Conservation (phyloP, 64 coral and sea anemone species). For the Montipora efflorescens region DNA sequence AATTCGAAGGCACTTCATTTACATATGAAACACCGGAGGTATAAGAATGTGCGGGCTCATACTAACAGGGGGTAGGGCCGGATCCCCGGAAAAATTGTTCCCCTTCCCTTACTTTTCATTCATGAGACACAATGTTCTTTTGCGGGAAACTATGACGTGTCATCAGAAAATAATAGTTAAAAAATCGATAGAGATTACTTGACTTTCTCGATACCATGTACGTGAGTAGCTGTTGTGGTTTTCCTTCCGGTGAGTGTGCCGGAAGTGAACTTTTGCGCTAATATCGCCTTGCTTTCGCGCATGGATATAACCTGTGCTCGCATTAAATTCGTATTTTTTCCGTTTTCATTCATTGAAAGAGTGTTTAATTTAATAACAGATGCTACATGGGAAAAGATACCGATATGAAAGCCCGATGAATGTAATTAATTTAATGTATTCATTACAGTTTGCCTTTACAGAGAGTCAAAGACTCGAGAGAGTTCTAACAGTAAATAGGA, state of each 20-base stretch:
- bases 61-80: background rate
- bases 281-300: background rate
- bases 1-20: constrained; percentile 36
- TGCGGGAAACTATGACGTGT: background rate
- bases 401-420: no score
- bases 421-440: no score
- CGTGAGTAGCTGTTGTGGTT: background rate
- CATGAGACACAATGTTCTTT: background rate
- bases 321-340: background rate
- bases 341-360: no score
- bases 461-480: no score
- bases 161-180: background rate
- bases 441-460: no score
- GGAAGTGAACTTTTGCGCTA: background rate
- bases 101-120: background rate
- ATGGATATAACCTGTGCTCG: background rate
- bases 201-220: background rate
- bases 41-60: constrained; percentile 56
- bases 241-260: background rate
- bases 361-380: no score
- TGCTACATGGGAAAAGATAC: no score
- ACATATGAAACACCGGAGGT: constrained; percentile 46
- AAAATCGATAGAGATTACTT: background rate
- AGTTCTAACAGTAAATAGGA: no score
- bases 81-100: constrained; percentile 10